Percentiles rank a stretch among this genome's conserved stretches.
Conservation (phyloP, 1,140 invertebrate genomes). For the Melanaphis sacchari region DNA sequence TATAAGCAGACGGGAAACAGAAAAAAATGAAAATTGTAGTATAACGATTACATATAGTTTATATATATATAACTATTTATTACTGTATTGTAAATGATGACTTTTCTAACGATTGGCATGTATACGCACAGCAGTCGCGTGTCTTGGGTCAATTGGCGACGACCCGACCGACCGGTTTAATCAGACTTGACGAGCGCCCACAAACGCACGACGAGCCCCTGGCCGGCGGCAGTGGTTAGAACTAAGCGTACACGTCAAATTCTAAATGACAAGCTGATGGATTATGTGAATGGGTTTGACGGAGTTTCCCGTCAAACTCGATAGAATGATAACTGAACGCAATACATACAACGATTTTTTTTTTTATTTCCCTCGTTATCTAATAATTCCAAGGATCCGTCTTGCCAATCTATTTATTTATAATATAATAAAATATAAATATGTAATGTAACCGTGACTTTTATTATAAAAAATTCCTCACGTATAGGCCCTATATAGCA, state of each 20-base stretch:
- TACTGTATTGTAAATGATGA: neutral
- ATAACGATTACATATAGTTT: neutral
- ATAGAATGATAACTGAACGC: neutral
- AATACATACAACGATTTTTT: neutral
- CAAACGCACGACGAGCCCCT: neutral
- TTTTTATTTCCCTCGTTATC: neutral
- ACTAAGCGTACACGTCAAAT: neutral
- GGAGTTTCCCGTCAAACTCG: neutral
- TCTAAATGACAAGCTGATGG: neutral
- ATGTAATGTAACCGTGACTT: neutral
- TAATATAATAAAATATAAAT: neutral
- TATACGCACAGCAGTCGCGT: constrained; percentile 28
- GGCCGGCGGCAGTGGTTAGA: neutral
- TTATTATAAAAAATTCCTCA: neutral
- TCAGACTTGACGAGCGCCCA: constrained; percentile 6
- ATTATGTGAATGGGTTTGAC: neutral
- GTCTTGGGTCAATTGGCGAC: constrained; percentile 26
- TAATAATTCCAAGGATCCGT: neutral
- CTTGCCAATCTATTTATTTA: neutral
- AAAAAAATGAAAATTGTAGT: neutral
- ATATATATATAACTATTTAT: neutral
- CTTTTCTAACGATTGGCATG: constrained; percentile 18
- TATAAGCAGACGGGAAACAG: neutral
- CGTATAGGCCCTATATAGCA: neutral
- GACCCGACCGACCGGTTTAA: constrained; percentile 31